Evolutionary conservation across 1,140 invertebrate species (phyloP).

Genomic region (Himalopsyche phryganea): DNA sequence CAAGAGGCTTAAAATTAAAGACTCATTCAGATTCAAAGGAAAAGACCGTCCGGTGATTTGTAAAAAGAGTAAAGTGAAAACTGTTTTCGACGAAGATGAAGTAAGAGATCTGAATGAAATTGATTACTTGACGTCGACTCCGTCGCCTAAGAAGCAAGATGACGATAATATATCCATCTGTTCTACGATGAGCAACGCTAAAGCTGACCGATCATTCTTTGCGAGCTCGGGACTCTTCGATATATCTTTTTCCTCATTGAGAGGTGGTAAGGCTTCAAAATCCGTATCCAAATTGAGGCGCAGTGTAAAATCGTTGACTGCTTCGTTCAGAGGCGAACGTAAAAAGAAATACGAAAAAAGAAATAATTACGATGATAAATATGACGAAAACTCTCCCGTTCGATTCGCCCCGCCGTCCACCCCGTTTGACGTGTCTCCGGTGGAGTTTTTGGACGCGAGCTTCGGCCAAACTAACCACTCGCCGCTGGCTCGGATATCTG

Average conservation of each 20-base stretch:
- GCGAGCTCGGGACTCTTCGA: slow-evolving; percentile 50
- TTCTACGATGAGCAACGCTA: slow-evolving; percentile 45
- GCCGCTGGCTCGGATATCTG: slow-evolving; percentile 32
- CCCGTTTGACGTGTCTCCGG: slow-evolving; percentile 44
- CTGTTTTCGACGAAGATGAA: slow-evolving; percentile 5
- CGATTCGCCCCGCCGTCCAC: not conserved
- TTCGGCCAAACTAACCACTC: not conserved
- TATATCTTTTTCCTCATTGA: slow-evolving; percentile 49
- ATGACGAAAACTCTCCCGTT: not conserved
- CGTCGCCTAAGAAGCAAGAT: slow-evolving; percentile 46
- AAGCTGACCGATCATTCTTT: slow-evolving; percentile 28
- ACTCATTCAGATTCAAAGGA: slow-evolving; percentile 51
- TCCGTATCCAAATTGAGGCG: slow-evolving; percentile 48
- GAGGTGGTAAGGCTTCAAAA: slow-evolving; percentile 48
- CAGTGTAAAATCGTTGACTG: slow-evolving; percentile 51
- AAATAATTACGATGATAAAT: slow-evolving; percentile 10
- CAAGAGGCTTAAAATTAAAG: slow-evolving; percentile 52
- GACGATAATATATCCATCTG: slow-evolving; percentile 49
- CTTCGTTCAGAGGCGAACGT: slow-evolving; percentile 51
- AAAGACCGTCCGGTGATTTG: slow-evolving; percentile 47
- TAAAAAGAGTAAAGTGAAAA: slow-evolving; percentile 43
- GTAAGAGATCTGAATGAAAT: slow-evolving; percentile 25
- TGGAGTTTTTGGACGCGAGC: slow-evolving; percentile 42
- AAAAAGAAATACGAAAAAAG: slow-evolving; percentile 52
- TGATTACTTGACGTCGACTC: slow-evolving; percentile 46